These are phyloP conservation scores for Sesia apiformis DNA, from an alignment of 2,888 invertebrate genomes.

Conservation along the genomic window DNA sequence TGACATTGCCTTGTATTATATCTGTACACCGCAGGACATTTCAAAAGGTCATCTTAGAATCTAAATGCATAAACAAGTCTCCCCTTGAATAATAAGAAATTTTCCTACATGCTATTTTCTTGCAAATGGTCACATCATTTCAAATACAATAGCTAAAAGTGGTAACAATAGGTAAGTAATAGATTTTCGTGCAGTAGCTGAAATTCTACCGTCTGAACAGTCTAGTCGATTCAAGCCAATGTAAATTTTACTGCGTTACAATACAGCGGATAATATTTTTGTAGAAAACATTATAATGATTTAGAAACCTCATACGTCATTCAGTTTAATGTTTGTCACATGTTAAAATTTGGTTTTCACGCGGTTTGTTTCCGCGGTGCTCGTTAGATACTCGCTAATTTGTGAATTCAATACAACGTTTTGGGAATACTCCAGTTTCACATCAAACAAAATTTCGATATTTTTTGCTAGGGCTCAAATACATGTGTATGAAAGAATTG, in stretches of 20 bases:
- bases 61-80: neutral
- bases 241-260: neutral
- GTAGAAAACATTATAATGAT: neutral
- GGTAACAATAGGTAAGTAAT: neutral
- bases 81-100: neutral
- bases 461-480: too few species aligned
- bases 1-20: neutral
- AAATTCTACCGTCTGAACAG: neutral
- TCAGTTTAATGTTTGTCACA: conserved; percentile 1
- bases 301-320: neutral
- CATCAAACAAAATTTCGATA: too few species aligned
- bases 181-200: neutral
- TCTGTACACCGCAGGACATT: neutral
- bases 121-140: neutral
- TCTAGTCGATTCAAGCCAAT: neutral
- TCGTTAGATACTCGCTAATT: conserved; percentile 3
- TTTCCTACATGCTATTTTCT: neutral
- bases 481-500: too few species aligned
- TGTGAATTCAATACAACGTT: neutral
- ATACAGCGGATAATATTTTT: neutral
- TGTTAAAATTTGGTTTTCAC: conserved; percentile 1
- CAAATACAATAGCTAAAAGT: neutral
- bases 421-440: too few species aligned
- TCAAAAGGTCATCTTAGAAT: neutral
- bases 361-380: conserved; percentile 2